Percentiles rank a stretch among this genome's conserved stretches.
These are phyloP conservation scores for Nibea coibor DNA, from an alignment of 2,113 vertebrate genomes.

Conservation along the genomic window DNA sequence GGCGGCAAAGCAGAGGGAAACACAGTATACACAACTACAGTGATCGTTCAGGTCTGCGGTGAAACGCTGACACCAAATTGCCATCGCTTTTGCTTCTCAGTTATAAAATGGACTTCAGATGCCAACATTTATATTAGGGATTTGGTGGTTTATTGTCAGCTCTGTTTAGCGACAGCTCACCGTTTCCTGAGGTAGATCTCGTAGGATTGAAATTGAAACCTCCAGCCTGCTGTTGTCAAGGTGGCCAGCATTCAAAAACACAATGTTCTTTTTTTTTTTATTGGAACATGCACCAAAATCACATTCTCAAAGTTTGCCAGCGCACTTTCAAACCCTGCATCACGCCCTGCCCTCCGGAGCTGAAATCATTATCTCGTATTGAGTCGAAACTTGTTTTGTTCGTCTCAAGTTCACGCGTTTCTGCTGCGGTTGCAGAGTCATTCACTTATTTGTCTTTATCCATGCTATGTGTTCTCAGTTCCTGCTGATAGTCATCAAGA, in stretches of 20 bases:
- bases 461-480: background rate
- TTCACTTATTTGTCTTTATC: background rate
- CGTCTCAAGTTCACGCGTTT: background rate
- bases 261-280: background rate
- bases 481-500: background rate
- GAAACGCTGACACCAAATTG: background rate
- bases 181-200: background rate
- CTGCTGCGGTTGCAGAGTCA: background rate
- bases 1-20: slow-evolving; percentile 24
- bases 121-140: background rate
- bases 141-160: background rate
- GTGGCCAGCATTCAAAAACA: background rate
- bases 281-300: background rate
- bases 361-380: background rate
- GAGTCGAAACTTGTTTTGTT: slow-evolving; percentile 18
- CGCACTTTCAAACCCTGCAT: background rate
- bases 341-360: background rate
- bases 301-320: background rate
- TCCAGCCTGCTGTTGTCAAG: background rate
- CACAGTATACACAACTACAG: slow-evolving; percentile 36
- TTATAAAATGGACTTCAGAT: background rate
- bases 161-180: background rate
- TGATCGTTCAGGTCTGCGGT: slow-evolving; percentile 28
- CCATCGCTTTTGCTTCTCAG: background rate
- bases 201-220: background rate